Conservation (phyloP, 1,140 invertebrate species). For the Drosophila nikananu region DNA sequence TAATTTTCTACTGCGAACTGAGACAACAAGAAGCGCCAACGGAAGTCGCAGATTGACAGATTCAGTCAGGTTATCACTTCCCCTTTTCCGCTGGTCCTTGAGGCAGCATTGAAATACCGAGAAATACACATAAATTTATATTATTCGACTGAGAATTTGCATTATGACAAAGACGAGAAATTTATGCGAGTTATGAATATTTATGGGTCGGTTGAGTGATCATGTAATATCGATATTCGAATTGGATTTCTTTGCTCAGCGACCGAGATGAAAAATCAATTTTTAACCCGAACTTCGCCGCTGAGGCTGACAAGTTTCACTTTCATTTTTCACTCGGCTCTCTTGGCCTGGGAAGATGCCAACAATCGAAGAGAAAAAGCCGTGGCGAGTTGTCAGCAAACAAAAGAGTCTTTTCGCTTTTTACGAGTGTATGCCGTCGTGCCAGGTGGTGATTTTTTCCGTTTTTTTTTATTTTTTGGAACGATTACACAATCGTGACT, state of each 20-base stretch:
- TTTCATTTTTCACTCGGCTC: conserved; percentile 65
- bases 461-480: conserved; percentile 48
- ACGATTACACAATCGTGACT: conserved; percentile 81
- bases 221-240: conserved; percentile 61
- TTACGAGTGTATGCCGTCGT: conserved; percentile 67
- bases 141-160: conserved; percentile 51
- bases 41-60: conserved; percentile 53
- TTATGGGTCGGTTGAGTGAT: conserved; percentile 40
- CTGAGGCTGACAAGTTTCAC: conserved; percentile 62
- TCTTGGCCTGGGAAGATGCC: conserved; percentile 58
- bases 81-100: conserved; percentile 48
- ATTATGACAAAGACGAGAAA: conserved; percentile 38
- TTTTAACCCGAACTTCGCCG: background rate
- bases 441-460: conserved; percentile 56
- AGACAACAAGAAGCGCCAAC: conserved; percentile 48
- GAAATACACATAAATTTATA: conserved; percentile 1
- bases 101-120: conserved; percentile 32
- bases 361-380: conserved; percentile 57
- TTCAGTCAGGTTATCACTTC: conserved; percentile 48
- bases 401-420: conserved; percentile 72
- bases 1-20: conserved; percentile 19
- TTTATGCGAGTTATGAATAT: conserved; percentile 28
- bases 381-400: conserved; percentile 54
- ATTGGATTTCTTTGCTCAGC: conserved; percentile 56
- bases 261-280: conserved; percentile 57